Evolutionary conservation across 64 coral and sea anemone species (phyloP).

Genomic region (Pocillopora verrucosa): DNA sequence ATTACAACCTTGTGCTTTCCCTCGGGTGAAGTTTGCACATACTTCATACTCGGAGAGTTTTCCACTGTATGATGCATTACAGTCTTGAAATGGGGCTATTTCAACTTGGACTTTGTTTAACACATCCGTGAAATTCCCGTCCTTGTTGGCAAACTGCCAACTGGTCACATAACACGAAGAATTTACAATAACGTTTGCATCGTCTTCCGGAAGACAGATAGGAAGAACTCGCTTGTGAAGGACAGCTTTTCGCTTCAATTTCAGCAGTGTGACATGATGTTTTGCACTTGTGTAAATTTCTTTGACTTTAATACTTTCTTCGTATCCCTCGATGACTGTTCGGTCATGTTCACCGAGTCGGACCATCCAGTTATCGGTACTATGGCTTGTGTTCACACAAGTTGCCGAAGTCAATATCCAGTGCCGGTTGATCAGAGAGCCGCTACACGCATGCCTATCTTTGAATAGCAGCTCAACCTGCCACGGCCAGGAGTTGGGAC

Average conservation of each 20-base stretch:
- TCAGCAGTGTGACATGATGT: neutral
- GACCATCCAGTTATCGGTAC: neutral
- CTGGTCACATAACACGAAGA: constrained; percentile 20
- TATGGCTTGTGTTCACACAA: constrained; percentile 13
- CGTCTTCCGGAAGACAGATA: constrained; percentile 2
- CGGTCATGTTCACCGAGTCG: constrained; percentile 34
- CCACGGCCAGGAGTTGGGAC: constrained; percentile 69
- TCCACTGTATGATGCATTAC: constrained; percentile 33
- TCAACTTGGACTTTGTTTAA: constrained; percentile 21
- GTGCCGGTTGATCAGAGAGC: neutral
- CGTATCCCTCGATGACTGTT: constrained; percentile 28
- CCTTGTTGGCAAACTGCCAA: constrained; percentile 6
- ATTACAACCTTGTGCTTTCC: neutral
- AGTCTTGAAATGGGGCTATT: neutral
- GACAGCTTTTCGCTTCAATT: neutral
- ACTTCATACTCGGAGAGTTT: neutral
- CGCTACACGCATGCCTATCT: constrained; percentile 32
- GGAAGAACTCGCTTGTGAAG: constrained; percentile 19
- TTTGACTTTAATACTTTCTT: constrained; percentile 15
- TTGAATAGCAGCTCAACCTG: constrained; percentile 53
- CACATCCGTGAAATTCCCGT: constrained; percentile 1
- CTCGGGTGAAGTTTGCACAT: neutral
- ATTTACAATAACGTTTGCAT: neutral
- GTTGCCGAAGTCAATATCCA: constrained; percentile 10
- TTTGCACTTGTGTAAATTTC: neutral